Percentiles rank a stretch among this genome's conserved stretches.
Evolutionary conservation across 2,888 invertebrate genomes (phyloP).

Genomic region (Lomographa bimaculata): DNA sequence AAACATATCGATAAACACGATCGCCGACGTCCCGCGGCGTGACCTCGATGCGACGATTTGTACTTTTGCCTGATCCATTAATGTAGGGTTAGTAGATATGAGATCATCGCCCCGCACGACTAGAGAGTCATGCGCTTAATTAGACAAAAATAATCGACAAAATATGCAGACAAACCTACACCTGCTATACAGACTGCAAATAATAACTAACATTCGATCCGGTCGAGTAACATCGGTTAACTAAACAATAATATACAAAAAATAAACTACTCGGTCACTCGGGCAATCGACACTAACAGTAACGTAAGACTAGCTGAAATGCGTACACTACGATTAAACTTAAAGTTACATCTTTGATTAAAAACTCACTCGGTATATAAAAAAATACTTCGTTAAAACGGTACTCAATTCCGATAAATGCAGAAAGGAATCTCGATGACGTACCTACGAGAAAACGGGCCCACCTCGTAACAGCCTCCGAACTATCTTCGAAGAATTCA

Average conservation of each 20-base stretch:
- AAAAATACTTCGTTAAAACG: conserved; percentile 68
- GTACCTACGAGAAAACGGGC: conserved; percentile 19
- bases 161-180: conserved; percentile 74
- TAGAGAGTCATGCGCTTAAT: conserved; percentile 70
- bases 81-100: conserved; percentile 80
- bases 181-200: conserved; percentile 58
- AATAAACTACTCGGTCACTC: conserved; percentile 60
- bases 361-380: conserved; percentile 76
- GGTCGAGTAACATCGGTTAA: conserved; percentile 56
- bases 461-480: conserved; percentile 30
- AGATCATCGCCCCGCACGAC: conserved; percentile 78
- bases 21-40: conserved; percentile 42
- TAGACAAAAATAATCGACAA: conserved; percentile 72
- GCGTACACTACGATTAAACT: conserved; percentile 78
- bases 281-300: conserved; percentile 71
- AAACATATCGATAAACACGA: conserved; percentile 71
- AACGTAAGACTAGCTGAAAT: conserved; percentile 83
- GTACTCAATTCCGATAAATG: conserved; percentile 75
- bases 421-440: conserved; percentile 55
- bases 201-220: conserved; percentile 55
- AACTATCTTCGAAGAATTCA: conserved; percentile 34
- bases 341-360: conserved; percentile 82
- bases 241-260: conserved; percentile 74
- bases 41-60: conserved; percentile 57
- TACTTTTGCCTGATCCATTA: conserved; percentile 76